Evolutionary conservation across 2,797 vertebrate species (phyloP).

Genomic region (Artibeus lituratus): DNA sequence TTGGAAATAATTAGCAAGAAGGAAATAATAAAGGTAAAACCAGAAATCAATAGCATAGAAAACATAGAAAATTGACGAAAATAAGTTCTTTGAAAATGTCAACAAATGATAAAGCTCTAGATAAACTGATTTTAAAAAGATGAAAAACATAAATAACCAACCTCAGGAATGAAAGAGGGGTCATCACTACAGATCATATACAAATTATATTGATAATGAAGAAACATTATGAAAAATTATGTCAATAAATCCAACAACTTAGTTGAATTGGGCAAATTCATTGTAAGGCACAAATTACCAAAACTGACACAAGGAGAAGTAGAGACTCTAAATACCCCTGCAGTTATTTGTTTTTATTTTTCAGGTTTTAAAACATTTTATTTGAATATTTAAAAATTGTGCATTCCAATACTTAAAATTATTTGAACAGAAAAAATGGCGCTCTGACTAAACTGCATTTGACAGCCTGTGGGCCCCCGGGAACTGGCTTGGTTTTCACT

Average conservation of each 20-base stretch:
- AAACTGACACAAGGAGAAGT: background rate
- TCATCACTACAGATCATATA: background rate
- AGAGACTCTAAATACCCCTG: accelerated
- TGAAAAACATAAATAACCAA: background rate
- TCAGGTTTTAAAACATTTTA: constrained; percentile 87
- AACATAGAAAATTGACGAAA: background rate
- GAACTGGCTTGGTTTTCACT: background rate
- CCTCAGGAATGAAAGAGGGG: background rate
- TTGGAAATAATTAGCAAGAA: background rate
- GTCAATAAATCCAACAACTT: background rate
- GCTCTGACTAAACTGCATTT: background rate
- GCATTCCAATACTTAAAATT: constrained; percentile 93
- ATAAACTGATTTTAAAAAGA: background rate
- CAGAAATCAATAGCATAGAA: background rate
- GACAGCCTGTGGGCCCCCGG: background rate
- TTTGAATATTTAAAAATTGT: constrained; percentile 96
- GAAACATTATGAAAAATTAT: background rate
- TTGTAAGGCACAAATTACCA: background rate
- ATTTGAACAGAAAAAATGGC: constrained; percentile 81
- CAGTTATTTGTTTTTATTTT: background rate
- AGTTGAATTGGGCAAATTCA: background rate
- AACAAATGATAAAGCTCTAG: background rate
- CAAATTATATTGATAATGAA: accelerated
- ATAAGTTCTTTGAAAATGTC: background rate
- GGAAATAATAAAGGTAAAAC: background rate